Percentiles rank a stretch among this genome's conserved stretches.
Evolutionary conservation across 2,113 vertebrate species (phyloP).

Genomic region (Crotalus viridis): DNA sequence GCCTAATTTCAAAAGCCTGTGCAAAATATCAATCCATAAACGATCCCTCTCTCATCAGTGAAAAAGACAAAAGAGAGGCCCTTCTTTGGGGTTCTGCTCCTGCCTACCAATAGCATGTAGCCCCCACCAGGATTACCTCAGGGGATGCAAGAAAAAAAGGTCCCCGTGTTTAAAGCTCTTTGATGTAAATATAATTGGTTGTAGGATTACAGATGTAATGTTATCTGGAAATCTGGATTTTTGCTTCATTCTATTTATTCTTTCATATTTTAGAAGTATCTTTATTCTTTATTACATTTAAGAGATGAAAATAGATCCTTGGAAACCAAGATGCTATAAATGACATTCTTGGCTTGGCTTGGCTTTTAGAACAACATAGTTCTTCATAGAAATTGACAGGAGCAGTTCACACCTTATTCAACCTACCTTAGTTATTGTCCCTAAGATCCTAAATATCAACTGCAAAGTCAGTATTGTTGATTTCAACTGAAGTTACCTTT

Average conservation of each 20-base stretch:
- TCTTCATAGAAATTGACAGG: conserved; percentile 66
- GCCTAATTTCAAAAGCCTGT: neutral
- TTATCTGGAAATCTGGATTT: neutral
- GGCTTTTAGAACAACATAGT: conserved; percentile 47
- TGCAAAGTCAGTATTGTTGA: neutral
- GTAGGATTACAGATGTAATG: neutral
- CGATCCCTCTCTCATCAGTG: neutral
- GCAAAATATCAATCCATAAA: neutral
- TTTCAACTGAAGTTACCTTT: neutral
- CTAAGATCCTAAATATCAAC: neutral
- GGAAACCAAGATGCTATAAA: conserved; percentile 45
- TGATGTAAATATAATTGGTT: neutral
- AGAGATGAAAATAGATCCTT: neutral
- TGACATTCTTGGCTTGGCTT: conserved; percentile 49
- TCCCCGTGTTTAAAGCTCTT: neutral
- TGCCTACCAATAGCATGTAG: neutral
- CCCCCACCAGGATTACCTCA: neutral
- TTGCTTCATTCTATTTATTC: conserved; percentile 20
- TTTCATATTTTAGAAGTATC: neutral
- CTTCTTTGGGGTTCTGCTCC: neutral
- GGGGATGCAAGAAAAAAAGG: neutral
- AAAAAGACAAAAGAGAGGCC: neutral
- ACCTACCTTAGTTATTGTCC: conserved; percentile 66
- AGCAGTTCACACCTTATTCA: conserved; percentile 69
- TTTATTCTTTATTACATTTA: neutral